phyloP scores from a whole-genome alignment of 2,113 vertebrate genomes.

The Fregata magnificens region DNA sequence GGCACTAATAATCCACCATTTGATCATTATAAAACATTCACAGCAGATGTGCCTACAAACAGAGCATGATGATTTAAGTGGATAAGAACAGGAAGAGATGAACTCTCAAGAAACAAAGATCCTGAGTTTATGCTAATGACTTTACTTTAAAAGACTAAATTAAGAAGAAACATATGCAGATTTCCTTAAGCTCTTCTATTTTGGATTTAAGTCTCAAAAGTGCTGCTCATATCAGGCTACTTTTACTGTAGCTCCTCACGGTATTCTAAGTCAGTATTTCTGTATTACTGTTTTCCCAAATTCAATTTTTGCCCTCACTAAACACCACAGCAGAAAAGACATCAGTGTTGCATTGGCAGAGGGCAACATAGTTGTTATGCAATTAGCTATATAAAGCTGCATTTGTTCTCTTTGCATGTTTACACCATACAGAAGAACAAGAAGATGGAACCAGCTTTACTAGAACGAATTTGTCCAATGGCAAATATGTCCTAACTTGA shows the following conservation, averaged over 20 bases:
- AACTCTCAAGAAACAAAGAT: slow-evolving; percentile 38
- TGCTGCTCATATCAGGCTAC: not conserved
- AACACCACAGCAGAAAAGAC: not conserved
- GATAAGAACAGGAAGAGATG: slow-evolving; percentile 21
- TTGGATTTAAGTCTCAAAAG: not conserved
- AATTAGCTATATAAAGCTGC: not conserved
- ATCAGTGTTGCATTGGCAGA: not conserved
- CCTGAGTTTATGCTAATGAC: slow-evolving; percentile 5
- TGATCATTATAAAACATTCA: not conserved
- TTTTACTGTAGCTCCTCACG: not conserved
- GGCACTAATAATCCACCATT: not conserved
- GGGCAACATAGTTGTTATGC: not conserved
- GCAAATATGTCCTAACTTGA: not conserved
- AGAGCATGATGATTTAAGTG: not conserved
- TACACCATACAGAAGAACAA: not conserved
- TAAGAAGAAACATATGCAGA: not conserved
- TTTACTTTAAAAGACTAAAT: not conserved
- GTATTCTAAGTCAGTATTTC: not conserved
- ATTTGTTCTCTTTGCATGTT: not conserved
- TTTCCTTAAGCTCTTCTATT: not conserved
- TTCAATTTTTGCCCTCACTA: not conserved
- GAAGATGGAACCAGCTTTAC: not conserved
- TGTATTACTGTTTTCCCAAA: not conserved
- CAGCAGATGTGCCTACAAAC: not conserved
- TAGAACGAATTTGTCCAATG: not conserved